Evolutionary conservation across 2,113 vertebrate genomes (phyloP).

Genomic region (Xenus cinereus): DNA sequence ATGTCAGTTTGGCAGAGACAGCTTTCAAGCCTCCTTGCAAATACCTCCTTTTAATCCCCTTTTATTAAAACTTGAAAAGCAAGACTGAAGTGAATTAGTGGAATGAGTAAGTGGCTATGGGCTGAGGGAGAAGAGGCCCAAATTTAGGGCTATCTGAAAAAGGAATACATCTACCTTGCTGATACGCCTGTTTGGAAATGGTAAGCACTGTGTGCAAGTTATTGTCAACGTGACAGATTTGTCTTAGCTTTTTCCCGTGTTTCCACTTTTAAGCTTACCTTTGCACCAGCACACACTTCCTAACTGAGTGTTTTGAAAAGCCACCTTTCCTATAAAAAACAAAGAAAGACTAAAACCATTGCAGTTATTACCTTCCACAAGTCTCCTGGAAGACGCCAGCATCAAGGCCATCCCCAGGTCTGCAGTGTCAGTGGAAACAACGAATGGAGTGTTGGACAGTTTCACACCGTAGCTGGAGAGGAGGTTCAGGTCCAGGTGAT

Average conservation of each 20-base stretch:
- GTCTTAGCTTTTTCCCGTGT: neutral
- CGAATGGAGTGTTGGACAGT: conserved; percentile 75
- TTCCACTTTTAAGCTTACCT: neutral
- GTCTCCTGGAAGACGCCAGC: conserved; percentile 77
- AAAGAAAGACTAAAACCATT: neutral
- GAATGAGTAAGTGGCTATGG: neutral
- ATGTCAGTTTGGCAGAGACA: neutral
- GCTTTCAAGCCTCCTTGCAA: neutral
- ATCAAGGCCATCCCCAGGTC: conserved; percentile 81
- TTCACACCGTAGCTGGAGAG: conserved; percentile 75
- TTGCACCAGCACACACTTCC: neutral
- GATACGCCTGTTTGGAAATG: neutral
- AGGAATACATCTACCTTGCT: neutral
- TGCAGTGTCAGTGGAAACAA: conserved; percentile 78
- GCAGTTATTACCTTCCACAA: conserved; percentile 75
- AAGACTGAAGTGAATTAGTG: neutral
- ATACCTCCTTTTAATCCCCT: neutral
- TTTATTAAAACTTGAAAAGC: neutral
- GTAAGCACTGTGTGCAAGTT: neutral
- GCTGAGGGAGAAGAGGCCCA: neutral
- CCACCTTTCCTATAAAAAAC: neutral
- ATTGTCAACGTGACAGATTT: neutral
- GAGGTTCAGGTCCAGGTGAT: conserved; percentile 80
- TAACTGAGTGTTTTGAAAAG: neutral
- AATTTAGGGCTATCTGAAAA: neutral